phyloP scores from a whole-genome alignment of 2,113 vertebrate genomes.

The Chloropsis cyanopogon region DNA sequence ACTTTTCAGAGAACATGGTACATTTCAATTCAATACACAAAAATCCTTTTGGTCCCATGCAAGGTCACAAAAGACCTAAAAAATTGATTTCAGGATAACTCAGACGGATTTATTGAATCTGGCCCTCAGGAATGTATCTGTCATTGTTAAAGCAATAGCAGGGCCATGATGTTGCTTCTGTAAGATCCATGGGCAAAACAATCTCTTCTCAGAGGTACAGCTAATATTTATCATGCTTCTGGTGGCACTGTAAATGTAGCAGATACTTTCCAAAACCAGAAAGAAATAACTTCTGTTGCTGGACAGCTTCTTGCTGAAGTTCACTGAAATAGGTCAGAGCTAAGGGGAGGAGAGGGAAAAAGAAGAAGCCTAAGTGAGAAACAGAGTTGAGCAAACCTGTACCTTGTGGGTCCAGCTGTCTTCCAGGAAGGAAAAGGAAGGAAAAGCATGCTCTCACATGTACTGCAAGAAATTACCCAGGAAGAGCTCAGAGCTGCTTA shows the following conservation, averaged over 20 bases:
- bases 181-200: not conserved
- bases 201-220: not conserved
- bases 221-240: not conserved
- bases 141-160: not conserved
- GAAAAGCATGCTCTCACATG: accelerated
- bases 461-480: not conserved
- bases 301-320: not conserved
- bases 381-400: not conserved
- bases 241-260: not conserved
- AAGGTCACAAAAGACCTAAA: not conserved
- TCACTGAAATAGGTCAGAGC: not conserved
- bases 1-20: not conserved
- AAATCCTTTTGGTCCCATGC: not conserved
- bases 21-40: not conserved
- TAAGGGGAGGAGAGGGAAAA: not conserved
- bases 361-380: not conserved
- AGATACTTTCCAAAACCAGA: not conserved
- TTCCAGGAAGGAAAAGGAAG: not conserved
- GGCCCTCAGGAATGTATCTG: not conserved
- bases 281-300: not conserved
- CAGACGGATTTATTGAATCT: not conserved
- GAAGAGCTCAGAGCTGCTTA: not conserved
- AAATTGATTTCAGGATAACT: not conserved
- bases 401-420: not conserved
- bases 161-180: not conserved